Evolutionary conservation across 2,113 vertebrate genomes (phyloP), one percentile per base, ranked within the genome.

Genomic region (Apaloderma vittatum): DNA sequence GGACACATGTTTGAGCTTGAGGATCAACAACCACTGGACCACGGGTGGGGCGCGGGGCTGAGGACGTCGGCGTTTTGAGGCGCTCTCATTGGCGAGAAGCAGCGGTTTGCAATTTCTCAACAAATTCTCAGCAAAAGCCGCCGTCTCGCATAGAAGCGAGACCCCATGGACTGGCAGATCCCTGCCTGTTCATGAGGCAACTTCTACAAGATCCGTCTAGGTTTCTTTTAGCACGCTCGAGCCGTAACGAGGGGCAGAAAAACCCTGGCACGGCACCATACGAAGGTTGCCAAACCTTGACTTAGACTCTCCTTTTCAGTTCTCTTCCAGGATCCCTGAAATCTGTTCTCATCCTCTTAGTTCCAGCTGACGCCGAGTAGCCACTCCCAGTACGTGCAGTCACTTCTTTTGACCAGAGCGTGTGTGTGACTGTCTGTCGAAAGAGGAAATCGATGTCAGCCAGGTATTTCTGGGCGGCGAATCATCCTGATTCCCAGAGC

Each of bases 371-470:
- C 1, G 4, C 34, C 0, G 29, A 34, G 32, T 18, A 2, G 23
- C 75, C 8, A 46, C n/a, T 74, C 32, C 51, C 2, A 0, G 9
- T 40, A 1, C 5, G 23, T 12, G 0, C 2, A 4, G 36, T 29
- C 5, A 0, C 57, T 32, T 7, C 81, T 74, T 13, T 26, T 24
- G 51, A 18, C n/a, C 65, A 1, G 51, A 9, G 74, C 0, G 0
- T 30, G 4, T 21, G 85, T 79, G 84, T 16, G 58, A 59, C 54
- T 0, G 0, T 30, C 49, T 11, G 4, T 62, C 18, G 68, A 30
- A 27, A 51, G 61, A 74, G 54, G 78, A 49, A 10, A 66, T 62
- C 22, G 19, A n/a, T 46, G 45, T 5, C 58, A 40, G 66, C 3
- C 88, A 66, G 81, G 46, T 52, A 6, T 51, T 85, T 21, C 67